A percentile compares a stretch with the other conserved stretches of the same genome.
phyloP scores from a whole-genome alignment of 2,113 vertebrate genomes.

The Charina bottae region DNA sequence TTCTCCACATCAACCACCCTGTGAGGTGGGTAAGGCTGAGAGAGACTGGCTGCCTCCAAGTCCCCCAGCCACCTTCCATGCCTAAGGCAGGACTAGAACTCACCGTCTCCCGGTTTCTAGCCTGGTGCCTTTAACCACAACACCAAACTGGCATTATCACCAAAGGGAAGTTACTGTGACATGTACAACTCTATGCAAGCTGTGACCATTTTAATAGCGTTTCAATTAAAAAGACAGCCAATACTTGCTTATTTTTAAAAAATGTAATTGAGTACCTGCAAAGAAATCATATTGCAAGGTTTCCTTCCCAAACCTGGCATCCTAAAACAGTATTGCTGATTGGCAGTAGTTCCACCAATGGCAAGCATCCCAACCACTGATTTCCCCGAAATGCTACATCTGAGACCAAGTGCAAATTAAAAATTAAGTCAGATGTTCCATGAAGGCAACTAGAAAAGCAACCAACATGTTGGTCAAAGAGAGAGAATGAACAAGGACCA shows the following conservation, averaged over 20 bases:
- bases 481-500: neutral
- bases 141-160: neutral
- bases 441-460: neutral
- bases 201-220: neutral
- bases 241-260: neutral
- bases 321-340: neutral
- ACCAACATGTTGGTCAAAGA: neutral
- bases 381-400: neutral
- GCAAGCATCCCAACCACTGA: neutral
- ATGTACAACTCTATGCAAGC: neutral
- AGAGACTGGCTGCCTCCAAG: neutral
- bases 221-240: neutral
- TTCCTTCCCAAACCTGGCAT: neutral
- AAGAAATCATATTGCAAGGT: neutral
- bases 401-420: neutral
- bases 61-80: neutral
- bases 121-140: neutral
- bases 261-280: neutral
- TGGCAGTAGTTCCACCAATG: neutral
- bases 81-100: neutral
- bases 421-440: neutral
- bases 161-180: neutral
- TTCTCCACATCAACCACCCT: neutral
- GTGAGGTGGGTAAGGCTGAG: neutral
- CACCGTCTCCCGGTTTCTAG: neutral